A percentile compares a stretch with the other conserved stretches of the same genome.
These are phyloP conservation scores for Ridgeia piscesae DNA, from an alignment of 1,140 invertebrate species.

Conservation along the genomic window DNA sequence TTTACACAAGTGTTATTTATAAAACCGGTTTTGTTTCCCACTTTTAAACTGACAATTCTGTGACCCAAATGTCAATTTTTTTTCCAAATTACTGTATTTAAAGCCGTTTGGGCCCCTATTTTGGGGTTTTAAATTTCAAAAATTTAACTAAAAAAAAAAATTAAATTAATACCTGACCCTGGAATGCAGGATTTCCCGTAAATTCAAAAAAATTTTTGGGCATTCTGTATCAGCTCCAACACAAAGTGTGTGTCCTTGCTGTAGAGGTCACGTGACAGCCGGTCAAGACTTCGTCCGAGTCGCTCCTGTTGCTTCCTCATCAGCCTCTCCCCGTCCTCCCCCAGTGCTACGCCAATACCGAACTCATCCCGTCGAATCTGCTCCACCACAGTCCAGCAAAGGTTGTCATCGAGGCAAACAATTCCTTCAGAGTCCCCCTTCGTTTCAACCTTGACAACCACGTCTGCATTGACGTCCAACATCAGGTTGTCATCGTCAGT, in stretches of 20 bases:
- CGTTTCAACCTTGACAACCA: neutral
- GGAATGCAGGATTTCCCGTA: too few species aligned
- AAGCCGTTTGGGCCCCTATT: too few species aligned
- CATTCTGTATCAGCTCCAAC: slow-evolving; percentile 55
- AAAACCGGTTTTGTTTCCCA: too few species aligned
- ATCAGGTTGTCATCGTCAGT: neutral
- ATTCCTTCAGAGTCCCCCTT: neutral
- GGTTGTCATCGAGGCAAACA: neutral
- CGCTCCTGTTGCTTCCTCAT: slow-evolving; percentile 30
- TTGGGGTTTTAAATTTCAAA: neutral
- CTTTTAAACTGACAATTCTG: too few species aligned
- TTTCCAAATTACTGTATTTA: too few species aligned
- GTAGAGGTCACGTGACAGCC: slow-evolving; percentile 57
- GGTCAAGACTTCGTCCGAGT: slow-evolving; percentile 33
- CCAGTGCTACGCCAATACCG: slow-evolving; percentile 33
- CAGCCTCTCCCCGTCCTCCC: slow-evolving; percentile 24
- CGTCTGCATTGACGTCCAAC: neutral
- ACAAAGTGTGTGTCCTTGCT: slow-evolving; percentile 59
- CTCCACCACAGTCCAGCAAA: slow-evolving; percentile 24
- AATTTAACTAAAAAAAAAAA: too few species aligned
- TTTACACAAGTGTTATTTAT: too few species aligned
- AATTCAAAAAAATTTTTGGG: too few species aligned
- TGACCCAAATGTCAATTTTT: too few species aligned
- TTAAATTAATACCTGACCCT: too few species aligned
- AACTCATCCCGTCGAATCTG: slow-evolving; percentile 33